A percentile compares a stretch with the other conserved stretches of the same genome.
These are phyloP conservation scores for Augiades crinisus DNA, from an alignment of 2,888 invertebrate species.

Conservation along the genomic window DNA sequence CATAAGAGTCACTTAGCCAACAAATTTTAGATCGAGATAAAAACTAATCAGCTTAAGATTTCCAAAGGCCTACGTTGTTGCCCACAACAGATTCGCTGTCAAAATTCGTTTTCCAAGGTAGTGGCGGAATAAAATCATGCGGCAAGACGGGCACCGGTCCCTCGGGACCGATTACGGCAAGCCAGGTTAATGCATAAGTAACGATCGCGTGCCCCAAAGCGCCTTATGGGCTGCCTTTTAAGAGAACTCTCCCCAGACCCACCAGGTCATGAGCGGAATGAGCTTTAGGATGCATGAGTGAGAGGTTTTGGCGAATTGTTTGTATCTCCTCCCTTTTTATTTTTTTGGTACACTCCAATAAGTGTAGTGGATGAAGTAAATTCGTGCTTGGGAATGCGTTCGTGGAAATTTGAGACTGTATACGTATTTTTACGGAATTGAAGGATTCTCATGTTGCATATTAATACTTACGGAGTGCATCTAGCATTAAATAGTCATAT, in stretches of 20 bases:
- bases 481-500: too few relatives aligned
- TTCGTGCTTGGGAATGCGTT: background rate
- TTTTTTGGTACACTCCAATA: background rate
- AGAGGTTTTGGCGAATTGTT: conserved; percentile 32
- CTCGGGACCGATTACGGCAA: conserved; percentile 76
- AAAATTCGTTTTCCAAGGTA: conserved; percentile 30
- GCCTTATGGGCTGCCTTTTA: conserved; percentile 59
- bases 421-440: conserved; percentile 2
- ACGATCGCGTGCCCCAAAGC: conserved; percentile 67
- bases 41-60: conserved; percentile 3
- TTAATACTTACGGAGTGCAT: too few relatives aligned
- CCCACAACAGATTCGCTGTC: conserved; percentile 21
- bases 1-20: too few relatives aligned
- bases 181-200: conserved; percentile 83
- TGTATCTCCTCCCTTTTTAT: conserved; percentile 18
- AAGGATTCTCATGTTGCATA: too few relatives aligned
- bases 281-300: conserved; percentile 26
- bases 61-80: background rate
- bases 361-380: background rate
- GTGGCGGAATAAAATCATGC: conserved; percentile 61
- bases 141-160: conserved; percentile 43
- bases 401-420: conserved; percentile 1
- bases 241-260: conserved; percentile 49
- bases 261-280: conserved; percentile 27
- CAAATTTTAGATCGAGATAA: background rate